phyloP scores from a whole-genome alignment of 2,797 vertebrate species.

The Dipus sagitta region DNA sequence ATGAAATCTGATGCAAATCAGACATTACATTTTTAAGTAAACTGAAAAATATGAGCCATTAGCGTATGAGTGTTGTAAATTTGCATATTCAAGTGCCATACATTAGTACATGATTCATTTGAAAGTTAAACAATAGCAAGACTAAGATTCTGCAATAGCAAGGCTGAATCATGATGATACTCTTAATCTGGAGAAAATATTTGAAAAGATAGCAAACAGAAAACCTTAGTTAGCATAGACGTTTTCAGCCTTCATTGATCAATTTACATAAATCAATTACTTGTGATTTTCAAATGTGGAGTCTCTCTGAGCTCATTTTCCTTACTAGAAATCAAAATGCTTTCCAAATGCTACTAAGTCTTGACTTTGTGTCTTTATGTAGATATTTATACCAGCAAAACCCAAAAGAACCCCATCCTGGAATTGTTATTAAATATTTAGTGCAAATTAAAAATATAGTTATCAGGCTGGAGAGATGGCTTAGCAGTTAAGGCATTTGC shows the following conservation, averaged over 20 bases:
- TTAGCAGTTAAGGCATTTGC: too few relatives aligned
- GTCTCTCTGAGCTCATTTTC: neutral
- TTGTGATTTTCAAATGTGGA: neutral
- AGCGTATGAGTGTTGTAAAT: constrained; percentile 57
- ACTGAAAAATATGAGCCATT: constrained; percentile 52
- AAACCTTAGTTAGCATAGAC: neutral
- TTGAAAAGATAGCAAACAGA: neutral
- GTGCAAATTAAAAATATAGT: neutral
- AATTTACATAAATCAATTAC: neutral
- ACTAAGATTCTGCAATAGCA: constrained; percentile 23
- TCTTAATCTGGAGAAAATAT: constrained; percentile 33
- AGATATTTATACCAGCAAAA: neutral
- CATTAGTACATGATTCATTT: constrained; percentile 41
- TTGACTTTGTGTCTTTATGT: neutral
- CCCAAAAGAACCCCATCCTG: neutral
- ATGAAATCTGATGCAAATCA: constrained; percentile 56
- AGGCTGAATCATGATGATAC: neutral
- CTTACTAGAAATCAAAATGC: neutral
- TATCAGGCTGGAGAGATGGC: too few relatives aligned
- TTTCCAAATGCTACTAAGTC: neutral
- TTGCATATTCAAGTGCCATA: constrained; percentile 50
- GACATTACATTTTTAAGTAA: constrained; percentile 38
- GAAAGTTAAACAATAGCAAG: constrained; percentile 60
- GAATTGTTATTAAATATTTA: neutral
- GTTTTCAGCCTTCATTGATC: neutral